Base-by-base conservation (phyloP, 2,113 vertebrate species). In the Recurvirostra avosetta region DNA sequence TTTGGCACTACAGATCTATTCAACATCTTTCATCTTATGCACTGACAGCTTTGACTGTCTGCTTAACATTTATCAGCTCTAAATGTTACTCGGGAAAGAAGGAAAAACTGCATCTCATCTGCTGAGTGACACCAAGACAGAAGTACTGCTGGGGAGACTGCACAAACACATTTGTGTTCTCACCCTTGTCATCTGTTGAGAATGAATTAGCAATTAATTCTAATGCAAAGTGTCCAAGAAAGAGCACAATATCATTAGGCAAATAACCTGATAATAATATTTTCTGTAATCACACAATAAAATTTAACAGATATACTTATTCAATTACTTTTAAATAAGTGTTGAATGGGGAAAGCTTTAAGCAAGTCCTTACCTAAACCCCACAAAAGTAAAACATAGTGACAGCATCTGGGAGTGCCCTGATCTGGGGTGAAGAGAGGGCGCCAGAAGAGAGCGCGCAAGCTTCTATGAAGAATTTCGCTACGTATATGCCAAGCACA, bases 1-100 rank as follows among this genome's bases (percentile, higher is more conserved):
- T 76, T 21, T 90, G 73, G 74, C 85, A 76, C 53, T 55, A 27
- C 29, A 58, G 78, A 83, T 73, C 84, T 47, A 52, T 6, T 78
- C 61, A 59, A 8, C 38, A 59, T 74, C 56, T 74, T 91, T 56
- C 80, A 71, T 75, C 79, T 66, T 6, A 8, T 3, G 43, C 61
- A 63, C n/a, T 58, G 78, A 92, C 85, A 97, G 93, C 90, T 92
- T 50, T 66, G 36, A 85, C 65, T 84, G 70, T 9, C 87, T 90
- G 81, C 55, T 74, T 79, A 72, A 74, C 77, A 91, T 82, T 90
- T 83, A 92, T 30, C 85, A 90, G 74, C 66, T 86, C 67, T 70
- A 86, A 91, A 82, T 43, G 63, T 76, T 76, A 62, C 67, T 73
- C 4, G 1, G 45, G 45, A 66, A 95, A 75, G 81, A 41, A 79